phyloP scores from a whole-genome alignment of 2,113 vertebrate species.

The Saimiri boliviensis region DNA sequence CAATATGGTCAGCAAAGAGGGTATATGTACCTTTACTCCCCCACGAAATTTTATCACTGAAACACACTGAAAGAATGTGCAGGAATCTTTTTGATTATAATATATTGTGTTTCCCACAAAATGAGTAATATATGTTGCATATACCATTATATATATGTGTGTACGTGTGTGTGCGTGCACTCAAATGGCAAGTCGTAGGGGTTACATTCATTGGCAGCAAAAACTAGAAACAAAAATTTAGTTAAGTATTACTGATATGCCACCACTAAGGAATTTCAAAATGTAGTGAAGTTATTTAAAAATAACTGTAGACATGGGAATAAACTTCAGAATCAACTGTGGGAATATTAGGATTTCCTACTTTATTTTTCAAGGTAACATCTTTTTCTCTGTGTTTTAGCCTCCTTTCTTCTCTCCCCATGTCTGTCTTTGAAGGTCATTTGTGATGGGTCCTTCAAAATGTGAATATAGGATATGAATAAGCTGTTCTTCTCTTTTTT shows the following conservation, averaged over 20 bases:
- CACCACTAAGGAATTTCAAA: background rate
- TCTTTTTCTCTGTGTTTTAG: background rate
- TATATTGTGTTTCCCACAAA: background rate
- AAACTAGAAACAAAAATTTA: background rate
- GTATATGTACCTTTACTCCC: background rate
- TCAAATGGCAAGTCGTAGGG: slow-evolving; percentile 41
- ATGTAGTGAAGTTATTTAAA: slow-evolving; percentile 25
- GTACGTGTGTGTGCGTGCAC: background rate
- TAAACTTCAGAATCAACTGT: background rate
- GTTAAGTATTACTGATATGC: background rate
- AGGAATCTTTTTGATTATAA: background rate
- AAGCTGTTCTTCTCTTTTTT: background rate
- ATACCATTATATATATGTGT: background rate
- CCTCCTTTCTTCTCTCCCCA: too few relatives aligned
- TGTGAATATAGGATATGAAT: background rate
- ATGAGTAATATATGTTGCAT: background rate
- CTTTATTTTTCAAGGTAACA: background rate
- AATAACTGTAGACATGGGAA: background rate
- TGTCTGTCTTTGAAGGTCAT: background rate
- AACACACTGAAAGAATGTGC: slow-evolving; percentile 35
- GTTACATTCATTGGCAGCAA: background rate
- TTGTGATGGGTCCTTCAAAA: background rate
- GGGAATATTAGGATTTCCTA: background rate
- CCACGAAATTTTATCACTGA: background rate
- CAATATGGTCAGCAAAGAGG: background rate